These are phyloP conservation scores for Tenualosa ilisha DNA, from an alignment of 2,797 vertebrate species.

Conservation along the genomic window DNA sequence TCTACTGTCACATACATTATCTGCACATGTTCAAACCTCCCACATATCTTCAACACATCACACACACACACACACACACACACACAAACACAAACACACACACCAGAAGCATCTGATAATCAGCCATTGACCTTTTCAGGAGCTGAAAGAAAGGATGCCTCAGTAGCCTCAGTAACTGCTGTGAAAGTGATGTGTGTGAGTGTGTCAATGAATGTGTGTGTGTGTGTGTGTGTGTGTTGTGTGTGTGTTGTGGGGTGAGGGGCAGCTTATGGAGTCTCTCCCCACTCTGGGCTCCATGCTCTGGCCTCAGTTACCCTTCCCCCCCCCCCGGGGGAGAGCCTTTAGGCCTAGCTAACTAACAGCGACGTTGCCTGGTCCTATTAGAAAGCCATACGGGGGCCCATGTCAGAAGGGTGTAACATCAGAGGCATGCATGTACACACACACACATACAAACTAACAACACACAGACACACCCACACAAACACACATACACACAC, in stretches of 20 bases:
- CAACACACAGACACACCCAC: not conserved
- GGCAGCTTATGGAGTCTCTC: not conserved
- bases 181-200: not conserved
- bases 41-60: not conserved
- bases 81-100: not conserved
- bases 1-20: not conserved
- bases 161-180: not conserved
- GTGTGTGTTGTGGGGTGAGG: too few species aligned
- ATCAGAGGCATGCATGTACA: conserved; percentile 57
- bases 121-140: conserved; percentile 11
- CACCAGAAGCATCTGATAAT: not conserved
- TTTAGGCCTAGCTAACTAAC: conserved; percentile 68
- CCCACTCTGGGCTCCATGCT: conserved; percentile 11
- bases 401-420: conserved; percentile 59
- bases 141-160: not conserved
- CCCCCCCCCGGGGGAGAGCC: conserved; percentile 59
- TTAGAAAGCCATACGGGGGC: conserved; percentile 61
- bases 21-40: not conserved
- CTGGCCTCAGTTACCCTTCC: not conserved
- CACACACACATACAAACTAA: conserved; percentile 35
- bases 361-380: conserved; percentile 65
- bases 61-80: not conserved
- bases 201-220: not conserved
- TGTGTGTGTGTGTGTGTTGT: not conserved
- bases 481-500: not conserved